Percentiles rank a stretch among this genome's conserved stretches.
Evolutionary conservation across 2,888 invertebrate genomes (phyloP).

Genomic region (Theodoxus fluviatilis): DNA sequence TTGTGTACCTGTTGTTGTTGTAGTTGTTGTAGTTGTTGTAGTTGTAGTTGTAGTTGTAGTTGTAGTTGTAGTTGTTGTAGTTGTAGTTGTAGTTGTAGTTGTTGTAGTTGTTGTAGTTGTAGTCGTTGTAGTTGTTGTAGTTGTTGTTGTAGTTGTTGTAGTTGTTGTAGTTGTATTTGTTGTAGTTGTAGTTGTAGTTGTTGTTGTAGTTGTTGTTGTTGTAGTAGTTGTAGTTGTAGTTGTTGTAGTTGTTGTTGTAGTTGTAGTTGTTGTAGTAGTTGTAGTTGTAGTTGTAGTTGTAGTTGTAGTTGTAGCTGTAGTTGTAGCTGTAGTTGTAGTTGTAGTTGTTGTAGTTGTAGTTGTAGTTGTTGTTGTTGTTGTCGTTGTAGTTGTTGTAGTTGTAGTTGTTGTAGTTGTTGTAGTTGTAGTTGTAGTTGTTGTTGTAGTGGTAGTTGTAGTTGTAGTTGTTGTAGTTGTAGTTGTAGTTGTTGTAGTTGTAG

Average conservation of each 20-base stretch:
- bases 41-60: constrained; percentile 17
- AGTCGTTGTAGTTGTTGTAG: constrained; percentile 15
- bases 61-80: constrained; percentile 16
- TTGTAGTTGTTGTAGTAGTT: not conserved
- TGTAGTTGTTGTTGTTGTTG: constrained; percentile 17
- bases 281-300: constrained; percentile 17
- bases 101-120: constrained; percentile 13
- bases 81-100: not conserved
- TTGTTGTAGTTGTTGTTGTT: constrained; percentile 11
- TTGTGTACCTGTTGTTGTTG: no score
- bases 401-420: constrained; percentile 16
- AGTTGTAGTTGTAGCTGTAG: constrained; percentile 11
- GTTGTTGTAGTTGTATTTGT: constrained; percentile 16
- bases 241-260: constrained; percentile 1
- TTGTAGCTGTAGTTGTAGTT: constrained; percentile 14
- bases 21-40: constrained; percentile 10
- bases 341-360: not conserved
- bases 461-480: constrained; percentile 20
- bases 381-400: constrained; percentile 11
- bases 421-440: constrained; percentile 20
- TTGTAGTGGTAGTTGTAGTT: constrained; percentile 22
- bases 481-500: not conserved
- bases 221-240: constrained; percentile 11
- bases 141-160: not conserved
- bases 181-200: constrained; percentile 19